phyloP scores from a whole-genome alignment of 2,888 invertebrate genomes.

The Thumatha senex region DNA sequence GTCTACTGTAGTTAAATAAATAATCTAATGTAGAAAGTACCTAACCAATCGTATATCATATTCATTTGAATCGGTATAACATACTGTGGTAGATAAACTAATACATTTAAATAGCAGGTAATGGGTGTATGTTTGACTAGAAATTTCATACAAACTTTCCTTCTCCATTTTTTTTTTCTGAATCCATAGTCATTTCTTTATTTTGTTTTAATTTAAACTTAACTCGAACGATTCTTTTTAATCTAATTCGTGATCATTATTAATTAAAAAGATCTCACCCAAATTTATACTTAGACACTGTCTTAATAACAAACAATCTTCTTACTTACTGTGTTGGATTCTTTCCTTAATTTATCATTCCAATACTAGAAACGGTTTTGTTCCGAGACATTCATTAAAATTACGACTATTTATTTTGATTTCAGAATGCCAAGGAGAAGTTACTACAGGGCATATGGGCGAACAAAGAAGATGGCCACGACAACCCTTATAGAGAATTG shows the following conservation, averaged over 20 bases:
- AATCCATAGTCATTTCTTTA: conserved; percentile 24
- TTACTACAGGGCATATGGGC: conserved; percentile 80
- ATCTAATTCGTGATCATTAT: conserved; percentile 25
- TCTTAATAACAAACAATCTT: conserved; percentile 30
- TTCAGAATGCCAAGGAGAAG: conserved; percentile 80
- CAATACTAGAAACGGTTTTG: conserved; percentile 1
- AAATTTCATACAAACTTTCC: conserved; percentile 18
- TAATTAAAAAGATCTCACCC: conserved; percentile 24
- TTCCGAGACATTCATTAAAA: conserved; percentile 6
- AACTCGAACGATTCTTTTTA: conserved; percentile 19
- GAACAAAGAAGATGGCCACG: conserved; percentile 78
- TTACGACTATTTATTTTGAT: conserved; percentile 13
- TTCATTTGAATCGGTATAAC: not conserved
- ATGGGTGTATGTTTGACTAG: conserved; percentile 78
- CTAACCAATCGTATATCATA: not conserved
- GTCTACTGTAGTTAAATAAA: not conserved
- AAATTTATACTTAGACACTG: conserved; percentile 20
- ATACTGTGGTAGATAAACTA: conserved; percentile 17
- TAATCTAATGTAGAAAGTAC: conserved; percentile 22
- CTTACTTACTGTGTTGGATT: conserved; percentile 10
- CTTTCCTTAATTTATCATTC: not conserved
- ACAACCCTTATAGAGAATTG: conserved; percentile 90
- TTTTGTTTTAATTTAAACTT: no score
- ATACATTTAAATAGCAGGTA: conserved; percentile 42
- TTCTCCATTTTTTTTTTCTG: conserved; percentile 2